Conservation (phyloP, 2,113 vertebrate genomes). For the Hypanus sabinus region DNA sequence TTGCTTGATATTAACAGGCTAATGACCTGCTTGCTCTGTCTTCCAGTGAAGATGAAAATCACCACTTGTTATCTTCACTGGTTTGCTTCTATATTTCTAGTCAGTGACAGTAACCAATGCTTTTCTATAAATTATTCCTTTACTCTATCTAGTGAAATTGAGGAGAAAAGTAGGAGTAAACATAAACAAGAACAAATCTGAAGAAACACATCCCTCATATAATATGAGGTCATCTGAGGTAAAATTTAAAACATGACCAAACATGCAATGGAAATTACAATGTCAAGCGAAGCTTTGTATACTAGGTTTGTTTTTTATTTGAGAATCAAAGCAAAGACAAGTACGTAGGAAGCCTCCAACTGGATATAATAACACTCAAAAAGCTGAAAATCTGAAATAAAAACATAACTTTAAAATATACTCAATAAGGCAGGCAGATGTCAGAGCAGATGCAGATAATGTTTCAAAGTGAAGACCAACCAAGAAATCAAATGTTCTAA, state of each 20-base stretch:
- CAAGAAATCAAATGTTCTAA: too few species aligned
- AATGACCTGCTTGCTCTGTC: neutral
- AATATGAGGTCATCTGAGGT: neutral
- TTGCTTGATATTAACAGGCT: neutral
- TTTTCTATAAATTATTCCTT: neutral
- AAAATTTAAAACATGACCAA: neutral
- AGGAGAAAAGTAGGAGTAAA: neutral
- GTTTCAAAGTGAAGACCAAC: too few species aligned
- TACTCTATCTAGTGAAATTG: neutral
- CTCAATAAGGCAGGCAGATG: too few species aligned
- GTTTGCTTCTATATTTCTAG: neutral
- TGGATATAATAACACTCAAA: too few species aligned
- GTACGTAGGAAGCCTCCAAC: too few species aligned
- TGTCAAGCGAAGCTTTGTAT: neutral
- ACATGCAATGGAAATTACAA: neutral
- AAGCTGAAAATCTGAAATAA: too few species aligned
- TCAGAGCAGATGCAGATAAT: too few species aligned
- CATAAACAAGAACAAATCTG: neutral
- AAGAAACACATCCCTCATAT: neutral
- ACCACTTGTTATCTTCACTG: neutral
- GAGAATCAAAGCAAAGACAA: too few species aligned
- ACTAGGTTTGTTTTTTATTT: too few species aligned
- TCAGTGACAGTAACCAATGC: neutral
- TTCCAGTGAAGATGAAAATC: neutral
- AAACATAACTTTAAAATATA: too few species aligned